Evolutionary conservation across 1,140 invertebrate genomes (phyloP).

Genomic region (Limonius californicus): DNA sequence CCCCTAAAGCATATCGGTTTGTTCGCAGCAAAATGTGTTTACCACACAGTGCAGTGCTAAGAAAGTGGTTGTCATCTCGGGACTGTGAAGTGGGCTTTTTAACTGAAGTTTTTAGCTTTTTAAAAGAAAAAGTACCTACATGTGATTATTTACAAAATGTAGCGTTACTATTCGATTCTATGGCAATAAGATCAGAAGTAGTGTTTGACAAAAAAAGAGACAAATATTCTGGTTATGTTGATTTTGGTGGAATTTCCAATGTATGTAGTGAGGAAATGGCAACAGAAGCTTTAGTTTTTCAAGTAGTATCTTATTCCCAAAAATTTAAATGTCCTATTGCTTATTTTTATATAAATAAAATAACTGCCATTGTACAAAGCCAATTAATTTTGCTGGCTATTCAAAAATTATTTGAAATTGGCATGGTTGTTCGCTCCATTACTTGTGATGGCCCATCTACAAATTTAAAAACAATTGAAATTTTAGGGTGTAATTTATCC

Average conservation of each 20-base stretch:
- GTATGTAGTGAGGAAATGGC: constrained; percentile 22
- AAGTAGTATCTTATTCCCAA: constrained; percentile 28
- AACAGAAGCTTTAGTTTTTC: constrained; percentile 27
- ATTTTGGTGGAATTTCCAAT: constrained; percentile 30
- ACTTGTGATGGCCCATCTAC: constrained; percentile 29
- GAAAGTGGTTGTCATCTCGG: constrained; percentile 15
- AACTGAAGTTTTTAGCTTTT: constrained; percentile 19
- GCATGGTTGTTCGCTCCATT: constrained; percentile 28
- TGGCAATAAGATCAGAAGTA: constrained; percentile 27
- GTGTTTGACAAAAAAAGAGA: constrained; percentile 26
- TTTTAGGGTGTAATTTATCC: constrained; percentile 26
- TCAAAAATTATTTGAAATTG: constrained; percentile 23
- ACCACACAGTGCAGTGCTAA: constrained; percentile 21
- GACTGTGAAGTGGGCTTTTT: constrained; percentile 20
- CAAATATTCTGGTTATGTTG: constrained; percentile 30
- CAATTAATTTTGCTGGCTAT: constrained; percentile 24
- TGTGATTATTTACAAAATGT: constrained; percentile 24
- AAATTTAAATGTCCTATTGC: constrained; percentile 30
- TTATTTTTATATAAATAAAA: constrained; percentile 33
- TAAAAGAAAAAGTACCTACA: neutral
- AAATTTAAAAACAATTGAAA: constrained; percentile 24
- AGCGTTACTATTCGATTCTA: constrained; percentile 32
- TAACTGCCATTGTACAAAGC: constrained; percentile 24
- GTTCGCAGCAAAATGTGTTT: constrained; percentile 26
- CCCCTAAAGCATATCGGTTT: constrained; percentile 29